Evolutionary conservation across 2,797 vertebrate genomes (phyloP).

Genomic region (Falco naumanni): DNA sequence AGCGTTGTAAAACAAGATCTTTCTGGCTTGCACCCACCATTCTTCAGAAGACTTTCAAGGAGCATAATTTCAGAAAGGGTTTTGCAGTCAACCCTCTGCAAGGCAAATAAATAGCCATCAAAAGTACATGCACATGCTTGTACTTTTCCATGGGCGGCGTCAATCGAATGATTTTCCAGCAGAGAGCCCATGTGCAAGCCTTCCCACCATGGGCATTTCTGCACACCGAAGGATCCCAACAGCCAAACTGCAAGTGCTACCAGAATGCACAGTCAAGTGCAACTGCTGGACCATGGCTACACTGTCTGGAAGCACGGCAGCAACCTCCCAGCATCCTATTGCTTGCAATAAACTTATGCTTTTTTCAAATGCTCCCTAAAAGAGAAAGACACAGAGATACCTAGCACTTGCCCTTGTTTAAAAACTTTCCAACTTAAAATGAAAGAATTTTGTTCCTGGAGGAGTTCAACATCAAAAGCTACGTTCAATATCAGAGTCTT

Average conservation of each 20-base stretch:
- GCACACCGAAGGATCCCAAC: background rate
- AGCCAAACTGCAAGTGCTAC: background rate
- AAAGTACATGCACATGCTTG: background rate
- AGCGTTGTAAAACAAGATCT: background rate
- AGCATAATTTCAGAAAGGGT: background rate
- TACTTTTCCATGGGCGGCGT: background rate
- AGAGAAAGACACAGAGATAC: no score
- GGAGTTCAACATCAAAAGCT: background rate
- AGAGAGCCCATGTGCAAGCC: background rate
- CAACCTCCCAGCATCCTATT: background rate
- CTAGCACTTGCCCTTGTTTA: background rate
- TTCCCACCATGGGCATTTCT: background rate
- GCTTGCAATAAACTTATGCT: background rate
- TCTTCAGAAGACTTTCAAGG: background rate
- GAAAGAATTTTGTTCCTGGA: background rate
- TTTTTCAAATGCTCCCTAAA: background rate
- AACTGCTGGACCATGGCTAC: background rate
- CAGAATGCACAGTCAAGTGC: background rate
- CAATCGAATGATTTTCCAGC: background rate
- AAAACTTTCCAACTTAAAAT: background rate
- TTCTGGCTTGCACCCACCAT: conserved; percentile 2
- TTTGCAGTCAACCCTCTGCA: background rate
- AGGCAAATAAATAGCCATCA: background rate
- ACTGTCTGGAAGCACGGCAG: background rate
- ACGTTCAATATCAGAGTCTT: background rate